Conservation (phyloP, 2,797 vertebrate species). For the Novumbra hubbsi region DNA sequence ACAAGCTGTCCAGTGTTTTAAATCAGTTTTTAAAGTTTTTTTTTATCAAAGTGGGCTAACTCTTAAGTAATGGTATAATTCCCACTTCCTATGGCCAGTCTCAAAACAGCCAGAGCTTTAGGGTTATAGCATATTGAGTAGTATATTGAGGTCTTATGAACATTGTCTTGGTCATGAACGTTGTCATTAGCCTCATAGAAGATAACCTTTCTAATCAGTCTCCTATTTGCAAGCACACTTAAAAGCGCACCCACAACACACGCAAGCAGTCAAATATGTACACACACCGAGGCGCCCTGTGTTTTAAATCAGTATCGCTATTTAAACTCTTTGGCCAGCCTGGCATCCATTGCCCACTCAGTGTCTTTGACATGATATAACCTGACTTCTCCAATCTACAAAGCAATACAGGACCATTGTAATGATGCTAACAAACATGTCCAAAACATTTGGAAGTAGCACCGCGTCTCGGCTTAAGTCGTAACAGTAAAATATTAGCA, state of each 20-base stretch:
- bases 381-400: constrained; percentile 32
- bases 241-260: neutral
- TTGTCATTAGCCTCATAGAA: too few species aligned
- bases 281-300: neutral
- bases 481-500: constrained; percentile 32
- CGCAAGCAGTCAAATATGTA: too few species aligned
- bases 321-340: constrained; percentile 6
- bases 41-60: too few species aligned
- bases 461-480: constrained; percentile 18
- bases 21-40: too few species aligned
- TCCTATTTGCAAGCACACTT: neutral
- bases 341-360: constrained; percentile 10
- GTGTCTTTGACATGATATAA: constrained; percentile 31
- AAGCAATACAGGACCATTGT: constrained; percentile 10
- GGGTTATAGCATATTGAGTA: too few species aligned
- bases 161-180: too few species aligned
- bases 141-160: too few species aligned
- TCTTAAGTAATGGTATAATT: too few species aligned
- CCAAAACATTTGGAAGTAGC: constrained; percentile 12
- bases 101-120: too few species aligned
- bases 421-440: constrained; percentile 19
- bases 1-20: neutral
- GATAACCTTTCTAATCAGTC: too few species aligned
- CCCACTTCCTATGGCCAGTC: too few species aligned
- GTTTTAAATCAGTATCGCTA: neutral